phyloP scores from a whole-genome alignment of 2,888 invertebrate genomes.

The Criorhina ranunculi region DNA sequence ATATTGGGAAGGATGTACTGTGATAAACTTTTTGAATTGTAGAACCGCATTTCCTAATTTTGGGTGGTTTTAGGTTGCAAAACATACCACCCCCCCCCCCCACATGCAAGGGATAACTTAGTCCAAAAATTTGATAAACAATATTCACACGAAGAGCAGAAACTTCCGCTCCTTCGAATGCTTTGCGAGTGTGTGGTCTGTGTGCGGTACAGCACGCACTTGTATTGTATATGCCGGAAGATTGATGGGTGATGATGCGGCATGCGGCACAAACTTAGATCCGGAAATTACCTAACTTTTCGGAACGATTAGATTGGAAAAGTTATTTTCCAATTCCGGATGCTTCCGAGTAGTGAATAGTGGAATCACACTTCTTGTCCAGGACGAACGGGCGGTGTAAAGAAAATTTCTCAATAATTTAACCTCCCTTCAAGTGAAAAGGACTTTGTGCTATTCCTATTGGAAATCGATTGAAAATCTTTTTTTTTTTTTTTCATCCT shows the following conservation, averaged over 20 bases:
- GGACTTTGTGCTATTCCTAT: not conserved
- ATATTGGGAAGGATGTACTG: not conserved
- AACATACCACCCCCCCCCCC: too few species aligned
- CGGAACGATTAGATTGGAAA: conserved; percentile 66
- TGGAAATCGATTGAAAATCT: conserved; percentile 1
- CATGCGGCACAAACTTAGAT: conserved; percentile 37
- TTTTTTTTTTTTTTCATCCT: not conserved
- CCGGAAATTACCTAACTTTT: conserved; percentile 59
- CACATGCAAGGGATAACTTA: not conserved
- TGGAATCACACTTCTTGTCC: conserved; percentile 5
- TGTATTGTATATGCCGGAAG: conserved; percentile 18
- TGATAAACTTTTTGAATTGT: conserved; percentile 1
- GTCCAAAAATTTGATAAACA: conserved; percentile 4
- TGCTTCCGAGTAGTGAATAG: not conserved
- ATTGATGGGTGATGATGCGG: conserved; percentile 23
- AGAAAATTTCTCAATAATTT: conserved; percentile 37
- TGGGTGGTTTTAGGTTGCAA: not conserved
- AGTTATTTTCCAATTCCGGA: conserved; percentile 57
- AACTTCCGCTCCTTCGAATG: not conserved
- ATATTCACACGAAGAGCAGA: not conserved
- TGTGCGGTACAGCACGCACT: conserved; percentile 2
- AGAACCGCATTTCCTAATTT: not conserved
- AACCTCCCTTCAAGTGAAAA: not conserved
- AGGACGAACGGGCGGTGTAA: not conserved
- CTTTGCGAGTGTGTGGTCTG: not conserved